Conservation (phyloP, 2,113 vertebrate species). For the Empidonax alnorum region DNA sequence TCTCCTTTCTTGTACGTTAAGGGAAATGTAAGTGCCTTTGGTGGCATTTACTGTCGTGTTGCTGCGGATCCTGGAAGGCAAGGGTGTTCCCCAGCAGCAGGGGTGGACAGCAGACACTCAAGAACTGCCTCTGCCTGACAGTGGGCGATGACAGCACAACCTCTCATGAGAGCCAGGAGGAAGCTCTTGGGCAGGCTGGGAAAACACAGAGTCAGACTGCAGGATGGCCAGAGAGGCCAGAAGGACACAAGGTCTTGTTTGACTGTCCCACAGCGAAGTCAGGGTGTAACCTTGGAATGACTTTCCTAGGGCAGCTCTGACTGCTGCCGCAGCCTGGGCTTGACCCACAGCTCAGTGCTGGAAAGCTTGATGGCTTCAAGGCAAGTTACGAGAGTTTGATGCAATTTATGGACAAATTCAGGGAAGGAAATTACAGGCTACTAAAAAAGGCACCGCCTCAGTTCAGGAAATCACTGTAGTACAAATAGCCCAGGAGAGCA, state of each 20-base stretch:
- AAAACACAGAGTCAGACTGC: not conserved
- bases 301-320: not conserved
- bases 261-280: not conserved
- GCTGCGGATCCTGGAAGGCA: not conserved
- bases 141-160: not conserved
- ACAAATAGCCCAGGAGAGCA: not conserved
- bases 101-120: not conserved
- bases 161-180: not conserved
- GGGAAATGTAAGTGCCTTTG: not conserved
- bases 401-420: not conserved
- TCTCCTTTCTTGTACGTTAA: not conserved
- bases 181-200: not conserved
- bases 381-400: not conserved
- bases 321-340: not conserved
- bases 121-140: not conserved
- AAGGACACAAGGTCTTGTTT: not conserved
- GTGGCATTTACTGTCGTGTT: not conserved
- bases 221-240: not conserved
- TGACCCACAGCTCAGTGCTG: not conserved
- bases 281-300: not conserved
- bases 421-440: slow-evolving; percentile 24
- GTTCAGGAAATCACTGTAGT: not conserved
- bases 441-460: not conserved
- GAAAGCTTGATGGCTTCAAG: not conserved
- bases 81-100: not conserved